phyloP scores from a whole-genome alignment of 2,888 invertebrate genomes.

The Agrochola circellaris region DNA sequence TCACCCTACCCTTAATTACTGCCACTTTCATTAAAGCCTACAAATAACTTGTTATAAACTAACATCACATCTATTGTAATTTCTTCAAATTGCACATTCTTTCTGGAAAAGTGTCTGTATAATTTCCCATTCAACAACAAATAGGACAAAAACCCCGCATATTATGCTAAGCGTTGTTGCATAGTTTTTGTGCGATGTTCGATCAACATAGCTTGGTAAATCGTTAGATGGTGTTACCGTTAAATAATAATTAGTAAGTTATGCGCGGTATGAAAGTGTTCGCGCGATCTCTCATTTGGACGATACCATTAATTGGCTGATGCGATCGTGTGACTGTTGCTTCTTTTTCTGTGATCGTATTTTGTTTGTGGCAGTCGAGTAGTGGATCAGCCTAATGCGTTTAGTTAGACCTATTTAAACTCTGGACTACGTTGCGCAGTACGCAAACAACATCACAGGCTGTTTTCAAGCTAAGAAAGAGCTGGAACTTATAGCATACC shows the following conservation, averaged over 20 bases:
- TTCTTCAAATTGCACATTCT: conserved; percentile 30
- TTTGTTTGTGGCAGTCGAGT: background rate
- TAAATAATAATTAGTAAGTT: conserved; percentile 59
- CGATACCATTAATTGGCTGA: conserved; percentile 21
- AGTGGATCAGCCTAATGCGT: too few species aligned
- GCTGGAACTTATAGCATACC: too few species aligned
- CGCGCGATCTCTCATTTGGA: conserved; percentile 11
- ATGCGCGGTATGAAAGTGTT: conserved; percentile 63
- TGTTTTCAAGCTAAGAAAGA: background rate
- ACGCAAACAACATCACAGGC: background rate
- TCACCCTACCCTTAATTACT: too few species aligned
- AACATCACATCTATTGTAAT: too few species aligned
- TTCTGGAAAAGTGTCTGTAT: conserved; percentile 41
- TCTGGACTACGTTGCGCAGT: background rate
- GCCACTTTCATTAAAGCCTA: background rate
- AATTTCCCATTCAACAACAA: conserved; percentile 43
- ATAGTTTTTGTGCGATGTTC: conserved; percentile 44
- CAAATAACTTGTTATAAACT: background rate
- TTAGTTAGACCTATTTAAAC: background rate
- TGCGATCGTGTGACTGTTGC: background rate
- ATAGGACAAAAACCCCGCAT: conserved; percentile 28
- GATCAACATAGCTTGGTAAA: conserved; percentile 36
- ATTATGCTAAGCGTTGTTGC: conserved; percentile 20
- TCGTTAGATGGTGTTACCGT: conserved; percentile 44
- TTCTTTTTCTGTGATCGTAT: background rate